Evolutionary conservation across 2,888 invertebrate species (phyloP).

Genomic region (Drosophila nigritarsus): DNA sequence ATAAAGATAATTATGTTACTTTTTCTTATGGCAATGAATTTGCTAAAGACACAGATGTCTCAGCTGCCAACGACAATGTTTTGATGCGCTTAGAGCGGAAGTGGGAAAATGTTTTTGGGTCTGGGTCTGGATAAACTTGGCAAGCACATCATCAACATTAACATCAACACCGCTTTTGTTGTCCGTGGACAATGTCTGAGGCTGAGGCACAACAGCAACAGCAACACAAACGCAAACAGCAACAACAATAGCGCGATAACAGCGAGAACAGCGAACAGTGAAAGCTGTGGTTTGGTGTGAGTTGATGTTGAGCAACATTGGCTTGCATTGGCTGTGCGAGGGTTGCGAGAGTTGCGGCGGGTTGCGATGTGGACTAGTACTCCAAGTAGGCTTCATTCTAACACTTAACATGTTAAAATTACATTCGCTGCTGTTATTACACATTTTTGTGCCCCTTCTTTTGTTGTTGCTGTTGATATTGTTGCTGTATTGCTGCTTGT

Average conservation of each 20-base stretch:
- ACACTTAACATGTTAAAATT: slow-evolving; percentile 77
- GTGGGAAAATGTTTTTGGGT: slow-evolving; percentile 1
- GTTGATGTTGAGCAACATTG: slow-evolving; percentile 7
- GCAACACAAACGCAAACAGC: slow-evolving; percentile 28
- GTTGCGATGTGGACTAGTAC: slow-evolving; percentile 25
- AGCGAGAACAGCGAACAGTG: slow-evolving; percentile 22
- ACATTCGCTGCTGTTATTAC: slow-evolving; percentile 60
- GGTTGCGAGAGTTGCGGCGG: background rate
- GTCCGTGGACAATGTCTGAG: slow-evolving; percentile 71
- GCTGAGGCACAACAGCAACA: slow-evolving; percentile 40
- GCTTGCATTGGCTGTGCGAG: background rate
- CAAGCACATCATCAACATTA: slow-evolving; percentile 26
- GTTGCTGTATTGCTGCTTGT: slow-evolving; percentile 38
- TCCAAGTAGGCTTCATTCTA: slow-evolving; percentile 77
- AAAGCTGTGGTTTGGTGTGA: slow-evolving; percentile 13
- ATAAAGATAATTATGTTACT: background rate
- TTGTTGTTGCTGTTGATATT: slow-evolving; percentile 16
- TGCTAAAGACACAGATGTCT: slow-evolving; percentile 44
- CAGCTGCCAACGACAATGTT: slow-evolving; percentile 22
- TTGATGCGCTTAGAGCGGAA: slow-evolving; percentile 43
- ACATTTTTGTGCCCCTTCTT: slow-evolving; percentile 16
- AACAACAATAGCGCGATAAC: slow-evolving; percentile 7
- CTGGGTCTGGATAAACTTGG: slow-evolving; percentile 37
- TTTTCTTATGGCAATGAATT: slow-evolving; percentile 6
- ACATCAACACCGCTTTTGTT: slow-evolving; percentile 67